Percentiles rank a stretch among this genome's conserved stretches.
These are phyloP conservation scores for Odontomachus brunneus DNA, from an alignment of 1,140 invertebrate species.

Conservation along the genomic window DNA sequence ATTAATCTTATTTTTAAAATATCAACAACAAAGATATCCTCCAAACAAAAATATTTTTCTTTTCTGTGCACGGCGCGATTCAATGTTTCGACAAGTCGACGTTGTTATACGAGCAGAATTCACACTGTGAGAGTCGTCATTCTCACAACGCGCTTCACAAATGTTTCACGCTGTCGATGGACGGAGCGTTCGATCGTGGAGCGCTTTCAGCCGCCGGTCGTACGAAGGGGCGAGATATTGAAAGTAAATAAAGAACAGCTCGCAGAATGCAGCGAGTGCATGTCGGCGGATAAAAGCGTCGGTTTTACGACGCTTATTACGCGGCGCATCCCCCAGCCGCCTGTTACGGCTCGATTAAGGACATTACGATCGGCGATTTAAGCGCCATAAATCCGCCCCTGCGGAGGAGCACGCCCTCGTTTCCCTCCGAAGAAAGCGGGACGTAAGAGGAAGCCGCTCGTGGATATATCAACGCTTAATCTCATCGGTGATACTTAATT, in stretches of 20 bases:
- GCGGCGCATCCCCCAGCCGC: background rate
- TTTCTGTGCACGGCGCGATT: too few relatives aligned
- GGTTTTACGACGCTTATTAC: constrained; percentile 38
- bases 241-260: constrained; percentile 15
- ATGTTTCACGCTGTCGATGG: background rate
- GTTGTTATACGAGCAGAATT: too few relatives aligned
- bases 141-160: too few relatives aligned
- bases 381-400: constrained; percentile 4
- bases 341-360: constrained; percentile 32
- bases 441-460: background rate
- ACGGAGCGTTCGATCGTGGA: background rate
- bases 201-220: background rate
- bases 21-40: too few relatives aligned
- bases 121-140: too few relatives aligned
- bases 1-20: too few relatives aligned
- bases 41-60: too few relatives aligned
- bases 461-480: background rate
- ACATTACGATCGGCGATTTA: constrained; percentile 18
- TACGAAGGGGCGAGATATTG: background rate
- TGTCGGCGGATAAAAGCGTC: background rate
- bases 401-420: background rate
- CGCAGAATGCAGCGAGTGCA: background rate
- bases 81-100: too few relatives aligned
- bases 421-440: background rate
- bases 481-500: constrained; percentile 1